Evolutionary conservation across 2,888 invertebrate species (phyloP).

Genomic region (Bursaphelenchus okinawaensis): DNA sequence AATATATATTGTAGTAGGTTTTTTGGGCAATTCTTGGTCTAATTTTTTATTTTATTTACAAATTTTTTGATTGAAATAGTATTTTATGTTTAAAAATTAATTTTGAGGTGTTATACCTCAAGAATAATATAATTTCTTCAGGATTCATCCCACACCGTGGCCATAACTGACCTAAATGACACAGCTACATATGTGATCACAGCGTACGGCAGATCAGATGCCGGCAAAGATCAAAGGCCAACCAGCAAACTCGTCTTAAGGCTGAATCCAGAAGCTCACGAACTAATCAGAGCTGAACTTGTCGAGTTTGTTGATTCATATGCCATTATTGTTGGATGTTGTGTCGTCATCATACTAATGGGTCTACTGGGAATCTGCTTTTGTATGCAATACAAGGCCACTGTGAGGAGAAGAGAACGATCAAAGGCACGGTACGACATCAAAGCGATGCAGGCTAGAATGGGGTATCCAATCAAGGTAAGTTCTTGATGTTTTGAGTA

Average conservation of each 20-base stretch:
- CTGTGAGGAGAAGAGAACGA: not conserved
- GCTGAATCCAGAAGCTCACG: not conserved
- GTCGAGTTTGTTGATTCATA: not conserved
- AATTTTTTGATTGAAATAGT: no score
- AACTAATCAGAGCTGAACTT: not conserved
- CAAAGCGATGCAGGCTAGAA: not conserved
- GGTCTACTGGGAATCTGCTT: not conserved
- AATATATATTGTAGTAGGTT: no score
- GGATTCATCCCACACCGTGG: not conserved
- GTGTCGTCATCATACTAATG: not conserved
- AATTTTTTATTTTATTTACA: no score
- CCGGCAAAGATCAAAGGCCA: not conserved
- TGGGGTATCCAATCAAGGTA: not conserved
- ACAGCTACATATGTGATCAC: not conserved
- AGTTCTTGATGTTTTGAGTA: not conserved
- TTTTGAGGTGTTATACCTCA: not conserved
- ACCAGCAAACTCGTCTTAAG: not conserved
- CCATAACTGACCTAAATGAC: not conserved
- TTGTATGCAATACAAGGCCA: not conserved
- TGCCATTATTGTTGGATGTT: not conserved
- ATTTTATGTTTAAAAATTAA: not conserved
- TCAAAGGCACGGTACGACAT: not conserved
- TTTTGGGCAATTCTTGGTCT: no score
- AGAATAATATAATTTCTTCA: not conserved
- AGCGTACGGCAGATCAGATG: not conserved